Base-by-base conservation (phyloP, 1,140 invertebrate species). In the Adelges cooleyi region DNA sequence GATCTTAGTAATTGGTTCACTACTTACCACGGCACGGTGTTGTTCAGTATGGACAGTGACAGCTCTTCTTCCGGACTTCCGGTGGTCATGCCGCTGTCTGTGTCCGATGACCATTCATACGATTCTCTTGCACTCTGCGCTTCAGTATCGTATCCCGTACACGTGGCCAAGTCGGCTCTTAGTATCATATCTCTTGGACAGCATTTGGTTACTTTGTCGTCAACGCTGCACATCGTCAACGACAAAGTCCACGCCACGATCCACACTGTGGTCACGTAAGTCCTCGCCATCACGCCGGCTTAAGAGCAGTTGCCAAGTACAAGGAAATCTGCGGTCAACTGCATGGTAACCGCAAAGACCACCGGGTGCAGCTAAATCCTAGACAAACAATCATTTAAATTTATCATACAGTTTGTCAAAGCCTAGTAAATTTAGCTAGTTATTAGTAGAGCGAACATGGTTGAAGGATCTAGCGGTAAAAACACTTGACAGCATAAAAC, bases 171-270 rank as follows among this genome's bases (percentile, higher is more conserved):
- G 25, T 62, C 56, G 2, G 46, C 44, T 9, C 17, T 46, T 17
- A 62, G 13, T 10, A 62, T 29, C 25, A 20, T 46, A 20, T 62
- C 56, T 15, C 56, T 48, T 10, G 56, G 56, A 62, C 56, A 62
- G 23, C 56, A 62, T 62, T 62, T 62, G 5, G 5, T 62, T 17
- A 62, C 56, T 25, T 62, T 62, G 9, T 3, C 53, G 38, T 17
- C n/a, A 15, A 1, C 3, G n/a, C 1, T 8, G 17, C 4, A 15
- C 10, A 11, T 18, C 15, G 36, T 2, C 8, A 6, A 6, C 15
- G 3, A 22, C 5, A 3, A n/a, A n/a, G 25, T 5, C 40, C 54
- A 59, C 23, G 54, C 40, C 4, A 20, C 40, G 2, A 62, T 20
- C 56, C 42, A 62, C 10, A 33, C 11, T 11, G 18, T 13, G 25